Percentiles rank a stretch among this genome's conserved stretches.
Evolutionary conservation across 2,888 invertebrate genomes (phyloP).

Genomic region (Drosophila atroscutellata): DNA sequence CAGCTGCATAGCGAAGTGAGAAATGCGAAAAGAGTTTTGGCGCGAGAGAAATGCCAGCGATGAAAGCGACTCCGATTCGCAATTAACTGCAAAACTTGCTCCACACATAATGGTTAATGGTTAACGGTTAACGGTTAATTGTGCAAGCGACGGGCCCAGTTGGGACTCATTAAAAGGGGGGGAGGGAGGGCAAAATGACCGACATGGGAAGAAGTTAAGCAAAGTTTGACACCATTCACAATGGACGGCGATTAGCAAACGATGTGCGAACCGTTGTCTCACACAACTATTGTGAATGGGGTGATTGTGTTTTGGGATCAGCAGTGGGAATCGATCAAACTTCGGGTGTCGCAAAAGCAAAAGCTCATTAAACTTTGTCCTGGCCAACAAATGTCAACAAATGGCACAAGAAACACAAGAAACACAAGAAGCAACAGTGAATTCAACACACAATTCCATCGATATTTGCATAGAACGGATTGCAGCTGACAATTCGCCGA

Average conservation of each 20-base stretch:
- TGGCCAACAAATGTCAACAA: constrained; percentile 61
- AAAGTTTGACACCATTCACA: constrained; percentile 16
- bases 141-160: constrained; percentile 1
- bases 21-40: constrained; percentile 25
- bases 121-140: constrained; percentile 49
- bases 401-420: not conserved
- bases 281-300: constrained; percentile 2
- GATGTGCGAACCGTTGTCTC: constrained; percentile 3
- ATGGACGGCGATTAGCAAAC: not conserved
- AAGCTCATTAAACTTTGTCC: constrained; percentile 72
- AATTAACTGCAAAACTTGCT: constrained; percentile 51
- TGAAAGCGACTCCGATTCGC: constrained; percentile 69
- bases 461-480: constrained; percentile 65
- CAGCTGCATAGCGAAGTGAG: constrained; percentile 44
- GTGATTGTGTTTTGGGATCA: constrained; percentile 1
- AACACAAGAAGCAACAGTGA: constrained; percentile 11
- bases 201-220: constrained; percentile 4
- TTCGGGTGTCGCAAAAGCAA: constrained; percentile 23
- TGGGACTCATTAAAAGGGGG: constrained; percentile 39
- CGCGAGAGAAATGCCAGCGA: constrained; percentile 58
- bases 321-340: constrained; percentile 70
- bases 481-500: constrained; percentile 42
- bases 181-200: constrained; percentile 15
- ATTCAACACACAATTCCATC: constrained; percentile 50
- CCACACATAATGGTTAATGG: constrained; percentile 38